Evolutionary conservation across 1,140 invertebrate genomes (phyloP).

Genomic region (Aphelinus atriplicis): DNA sequence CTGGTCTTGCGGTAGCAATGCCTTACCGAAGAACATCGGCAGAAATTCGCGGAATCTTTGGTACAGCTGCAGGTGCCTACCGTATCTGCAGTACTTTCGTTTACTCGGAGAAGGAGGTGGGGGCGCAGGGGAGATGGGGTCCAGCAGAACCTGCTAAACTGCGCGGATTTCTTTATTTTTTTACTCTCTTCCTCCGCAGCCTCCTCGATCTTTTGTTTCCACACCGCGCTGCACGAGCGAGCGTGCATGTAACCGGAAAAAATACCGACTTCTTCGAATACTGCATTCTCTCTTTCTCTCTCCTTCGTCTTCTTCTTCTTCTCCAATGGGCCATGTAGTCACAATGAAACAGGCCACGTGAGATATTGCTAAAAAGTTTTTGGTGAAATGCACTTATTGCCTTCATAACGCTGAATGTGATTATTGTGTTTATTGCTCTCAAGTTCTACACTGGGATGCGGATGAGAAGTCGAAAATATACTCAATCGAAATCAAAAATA

Average conservation of each 20-base stretch:
- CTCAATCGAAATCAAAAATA: no score
- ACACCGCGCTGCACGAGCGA: neutral
- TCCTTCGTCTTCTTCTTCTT: neutral
- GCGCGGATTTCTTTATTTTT: no score
- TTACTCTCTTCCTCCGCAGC: neutral
- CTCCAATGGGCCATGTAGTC: neutral
- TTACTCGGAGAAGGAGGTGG: neutral
- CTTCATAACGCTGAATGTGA: no score
- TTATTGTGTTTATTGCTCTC: no score
- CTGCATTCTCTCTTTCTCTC: neutral
- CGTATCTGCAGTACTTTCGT: neutral
- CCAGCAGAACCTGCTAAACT: no score
- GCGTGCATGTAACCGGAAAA: neutral
- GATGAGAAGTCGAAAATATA: no score
- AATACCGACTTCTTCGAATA: neutral
- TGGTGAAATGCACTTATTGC: neutral
- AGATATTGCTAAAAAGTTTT: neutral
- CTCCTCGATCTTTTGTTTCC: neutral
- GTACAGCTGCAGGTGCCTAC: neutral
- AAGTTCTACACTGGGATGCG: no score
- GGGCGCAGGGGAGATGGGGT: neutral
- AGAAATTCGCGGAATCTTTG: conserved; percentile 22
- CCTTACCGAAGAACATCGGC: neutral
- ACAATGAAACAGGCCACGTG: neutral
- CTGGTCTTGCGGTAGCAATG: neutral